Conservation (phyloP, 2,113 vertebrate species). For the Parus major region DNA sequence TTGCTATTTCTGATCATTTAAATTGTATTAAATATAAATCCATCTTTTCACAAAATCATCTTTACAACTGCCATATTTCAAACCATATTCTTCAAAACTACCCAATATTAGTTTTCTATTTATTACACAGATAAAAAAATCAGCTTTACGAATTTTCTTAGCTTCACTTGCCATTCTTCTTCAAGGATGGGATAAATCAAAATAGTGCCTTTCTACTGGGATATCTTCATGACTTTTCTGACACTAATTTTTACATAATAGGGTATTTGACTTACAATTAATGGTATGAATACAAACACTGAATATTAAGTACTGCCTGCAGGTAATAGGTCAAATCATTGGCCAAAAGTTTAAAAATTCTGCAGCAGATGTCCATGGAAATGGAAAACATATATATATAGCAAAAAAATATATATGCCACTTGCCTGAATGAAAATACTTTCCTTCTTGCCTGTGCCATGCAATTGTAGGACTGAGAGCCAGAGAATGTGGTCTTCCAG, state of each 20-base stretch:
- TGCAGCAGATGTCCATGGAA: neutral
- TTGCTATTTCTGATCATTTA: neutral
- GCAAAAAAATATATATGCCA: neutral
- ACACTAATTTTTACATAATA: neutral
- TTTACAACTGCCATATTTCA: neutral
- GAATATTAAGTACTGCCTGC: neutral
- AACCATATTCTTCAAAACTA: neutral
- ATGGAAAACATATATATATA: neutral
- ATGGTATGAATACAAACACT: neutral
- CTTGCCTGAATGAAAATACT: neutral
- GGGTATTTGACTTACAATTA: neutral
- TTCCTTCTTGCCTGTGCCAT: neutral
- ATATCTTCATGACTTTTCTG: neutral
- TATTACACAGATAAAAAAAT: neutral
- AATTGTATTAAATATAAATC: neutral
- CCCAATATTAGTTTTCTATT: neutral
- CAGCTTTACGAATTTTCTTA: neutral
- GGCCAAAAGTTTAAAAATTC: neutral
- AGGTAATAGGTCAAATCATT: neutral
- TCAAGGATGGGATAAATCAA: neutral
- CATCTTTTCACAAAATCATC: neutral
- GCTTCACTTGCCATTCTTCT: neutral
- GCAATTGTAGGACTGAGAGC: neutral
- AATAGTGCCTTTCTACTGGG: neutral
- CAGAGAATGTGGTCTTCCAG: neutral